Conservation (phyloP, 2,888 invertebrate genomes). For the Lithophane semibrunnea region DNA sequence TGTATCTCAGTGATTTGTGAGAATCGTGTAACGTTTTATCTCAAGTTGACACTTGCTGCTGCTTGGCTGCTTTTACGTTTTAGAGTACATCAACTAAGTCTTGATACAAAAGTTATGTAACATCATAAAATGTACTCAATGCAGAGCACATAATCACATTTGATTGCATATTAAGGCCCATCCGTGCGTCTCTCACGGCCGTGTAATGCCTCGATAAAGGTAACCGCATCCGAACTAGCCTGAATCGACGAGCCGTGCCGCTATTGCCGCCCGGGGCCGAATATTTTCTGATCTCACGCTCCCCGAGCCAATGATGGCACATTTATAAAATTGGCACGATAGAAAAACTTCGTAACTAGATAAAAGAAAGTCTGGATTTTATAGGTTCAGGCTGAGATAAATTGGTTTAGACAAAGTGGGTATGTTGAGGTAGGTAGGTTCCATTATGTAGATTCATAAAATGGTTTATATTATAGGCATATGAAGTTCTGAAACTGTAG, state of each 20-base stretch:
- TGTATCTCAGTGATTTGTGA: neutral
- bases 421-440: neutral
- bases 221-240: conserved; percentile 58
- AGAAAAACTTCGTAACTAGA: conserved; percentile 55
- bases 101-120: conserved; percentile 2
- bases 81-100: conserved; percentile 19
- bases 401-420: conserved; percentile 37
- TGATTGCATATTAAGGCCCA: conserved; percentile 62
- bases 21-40: conserved; percentile 23
- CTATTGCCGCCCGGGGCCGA: conserved; percentile 49
- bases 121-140: conserved; percentile 30
- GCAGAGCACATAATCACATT: conserved; percentile 56
- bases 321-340: conserved; percentile 59
- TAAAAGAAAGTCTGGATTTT: conserved; percentile 57
- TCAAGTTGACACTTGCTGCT: conserved; percentile 10
- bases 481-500: too few species aligned
- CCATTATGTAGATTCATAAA: conserved; percentile 20
- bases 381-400: conserved; percentile 45
- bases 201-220: conserved; percentile 62
- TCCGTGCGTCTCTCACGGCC: conserved; percentile 60
- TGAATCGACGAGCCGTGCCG: conserved; percentile 60
- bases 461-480: neutral
- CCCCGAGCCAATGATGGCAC: conserved; percentile 50
- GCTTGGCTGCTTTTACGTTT: conserved; percentile 14
- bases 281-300: conserved; percentile 62